Evolutionary conservation across 2,888 invertebrate genomes (phyloP).

Genomic region (Ceramica pisi): DNA sequence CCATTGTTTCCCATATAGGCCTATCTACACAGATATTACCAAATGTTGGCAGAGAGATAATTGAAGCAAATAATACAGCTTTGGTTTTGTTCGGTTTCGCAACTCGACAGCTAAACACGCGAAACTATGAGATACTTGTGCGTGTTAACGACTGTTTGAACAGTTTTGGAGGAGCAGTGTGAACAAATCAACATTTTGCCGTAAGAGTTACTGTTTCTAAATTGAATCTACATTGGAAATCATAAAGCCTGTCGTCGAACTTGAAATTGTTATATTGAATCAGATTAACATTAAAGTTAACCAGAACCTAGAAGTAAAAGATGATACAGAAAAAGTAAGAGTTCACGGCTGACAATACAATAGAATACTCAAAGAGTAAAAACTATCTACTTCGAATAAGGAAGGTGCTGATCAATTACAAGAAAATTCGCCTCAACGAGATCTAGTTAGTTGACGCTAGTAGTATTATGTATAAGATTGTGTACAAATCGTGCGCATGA

Average conservation of each 20-base stretch:
- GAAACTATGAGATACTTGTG: slow-evolving; percentile 33
- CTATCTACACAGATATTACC: slow-evolving; percentile 51
- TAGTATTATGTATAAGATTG: slow-evolving; percentile 53
- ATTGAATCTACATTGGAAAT: slow-evolving; percentile 18
- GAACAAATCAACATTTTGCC: slow-evolving; percentile 4
- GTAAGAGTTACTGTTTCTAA: neutral
- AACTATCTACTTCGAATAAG: slow-evolving; percentile 57
- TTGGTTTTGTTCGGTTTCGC: slow-evolving; percentile 60
- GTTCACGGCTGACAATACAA: slow-evolving; percentile 38
- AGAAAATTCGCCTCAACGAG: slow-evolving; percentile 54
- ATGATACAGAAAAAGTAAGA: slow-evolving; percentile 26
- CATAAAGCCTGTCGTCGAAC: neutral
- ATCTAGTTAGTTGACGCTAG: slow-evolving; percentile 47
- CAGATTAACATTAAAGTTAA: neutral
- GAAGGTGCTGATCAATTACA: slow-evolving; percentile 59
- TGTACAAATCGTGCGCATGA: slow-evolving; percentile 63
- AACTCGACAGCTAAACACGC: slow-evolving; percentile 48
- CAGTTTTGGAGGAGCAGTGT: slow-evolving; percentile 25
- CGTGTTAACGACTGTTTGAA: slow-evolving; percentile 46
- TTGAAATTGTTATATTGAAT: neutral
- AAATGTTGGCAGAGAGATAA: slow-evolving; percentile 61
- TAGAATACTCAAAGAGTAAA: slow-evolving; percentile 35
- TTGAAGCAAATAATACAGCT: slow-evolving; percentile 63
- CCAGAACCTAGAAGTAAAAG: neutral
- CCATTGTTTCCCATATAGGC: slow-evolving; percentile 55